phyloP scores from a whole-genome alignment of 2,888 invertebrate species.

The Pollenia angustigena region DNA sequence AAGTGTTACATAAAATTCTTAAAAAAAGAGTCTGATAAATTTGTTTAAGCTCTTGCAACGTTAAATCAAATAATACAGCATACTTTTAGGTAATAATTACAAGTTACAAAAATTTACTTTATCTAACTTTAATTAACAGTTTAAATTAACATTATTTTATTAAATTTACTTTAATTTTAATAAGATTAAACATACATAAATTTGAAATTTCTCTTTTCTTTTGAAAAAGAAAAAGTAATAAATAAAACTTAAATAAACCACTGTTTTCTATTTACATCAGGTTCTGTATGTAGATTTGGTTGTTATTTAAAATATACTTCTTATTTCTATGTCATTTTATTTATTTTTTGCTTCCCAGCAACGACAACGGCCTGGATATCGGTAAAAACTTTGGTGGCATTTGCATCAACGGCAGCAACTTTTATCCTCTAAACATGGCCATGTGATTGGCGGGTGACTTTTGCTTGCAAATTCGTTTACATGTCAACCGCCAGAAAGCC shows the following conservation, averaged over 20 bases:
- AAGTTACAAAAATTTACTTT: too few relatives aligned
- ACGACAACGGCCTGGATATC: neutral
- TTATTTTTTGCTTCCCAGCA: neutral
- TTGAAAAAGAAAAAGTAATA: neutral
- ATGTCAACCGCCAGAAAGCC: constrained; percentile 93
- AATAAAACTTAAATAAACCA: constrained; percentile 14
- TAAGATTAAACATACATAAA: constrained; percentile 20
- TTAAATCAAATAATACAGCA: neutral
- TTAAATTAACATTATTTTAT: too few relatives aligned
- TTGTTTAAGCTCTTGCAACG: too few relatives aligned
- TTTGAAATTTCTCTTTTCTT: neutral
- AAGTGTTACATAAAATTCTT: too few relatives aligned
- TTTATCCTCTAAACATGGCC: constrained; percentile 80
- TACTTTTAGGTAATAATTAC: neutral
- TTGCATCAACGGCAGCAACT: neutral
- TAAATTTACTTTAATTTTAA: neutral
- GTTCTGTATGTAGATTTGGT: constrained; percentile 6
- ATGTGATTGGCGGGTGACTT: constrained; percentile 79
- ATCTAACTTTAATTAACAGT: too few relatives aligned
- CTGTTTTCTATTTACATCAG: neutral
- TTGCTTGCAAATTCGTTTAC: constrained; percentile 81
- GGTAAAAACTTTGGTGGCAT: neutral
- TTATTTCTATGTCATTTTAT: constrained; percentile 50
- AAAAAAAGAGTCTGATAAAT: too few relatives aligned
- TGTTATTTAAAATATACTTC: constrained; percentile 16